A percentile compares a stretch with the other conserved stretches of the same genome.
Conservation (phyloP, 1,140 invertebrate species). For the Paramacrobiotus metropolitanus region DNA sequence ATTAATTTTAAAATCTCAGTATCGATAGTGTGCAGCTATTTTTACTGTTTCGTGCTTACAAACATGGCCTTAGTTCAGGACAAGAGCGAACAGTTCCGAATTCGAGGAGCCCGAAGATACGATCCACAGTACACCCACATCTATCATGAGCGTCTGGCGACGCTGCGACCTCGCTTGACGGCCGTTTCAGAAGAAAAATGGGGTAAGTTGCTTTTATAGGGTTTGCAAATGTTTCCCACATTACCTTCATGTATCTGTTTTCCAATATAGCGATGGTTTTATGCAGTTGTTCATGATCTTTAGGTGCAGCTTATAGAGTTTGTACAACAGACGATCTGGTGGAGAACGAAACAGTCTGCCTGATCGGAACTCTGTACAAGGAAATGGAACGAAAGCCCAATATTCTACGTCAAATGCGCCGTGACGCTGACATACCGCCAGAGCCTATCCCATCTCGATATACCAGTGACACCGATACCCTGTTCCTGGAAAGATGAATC, state of each 20-base stretch:
- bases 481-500: conserved; percentile 77
- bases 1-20: too few relatives aligned
- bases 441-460: conserved; percentile 36
- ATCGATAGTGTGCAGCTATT: too few relatives aligned
- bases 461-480: conserved; percentile 41
- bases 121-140: conserved; percentile 57
- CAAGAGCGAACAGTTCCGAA: too few relatives aligned
- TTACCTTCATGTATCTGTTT: too few relatives aligned
- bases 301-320: too few relatives aligned
- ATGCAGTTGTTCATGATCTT: too few relatives aligned
- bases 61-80: too few relatives aligned
- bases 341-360: conserved; percentile 40
- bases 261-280: too few relatives aligned
- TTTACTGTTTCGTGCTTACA: too few relatives aligned
- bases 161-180: conserved; percentile 29
- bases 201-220: conserved; percentile 19
- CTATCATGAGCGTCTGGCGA: conserved; percentile 46
- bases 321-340: conserved; percentile 43
- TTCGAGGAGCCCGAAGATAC: too few relatives aligned
- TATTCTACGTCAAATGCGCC: conserved; percentile 66
- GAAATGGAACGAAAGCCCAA: conserved; percentile 72
- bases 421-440: conserved; percentile 52
- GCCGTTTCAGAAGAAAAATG: conserved; percentile 22
- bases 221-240: too few relatives aligned
- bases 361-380: conserved; percentile 77